Base-by-base conservation (phyloP, 2,797 vertebrate genomes). In the Ptychobarbus kaznakovi region DNA sequence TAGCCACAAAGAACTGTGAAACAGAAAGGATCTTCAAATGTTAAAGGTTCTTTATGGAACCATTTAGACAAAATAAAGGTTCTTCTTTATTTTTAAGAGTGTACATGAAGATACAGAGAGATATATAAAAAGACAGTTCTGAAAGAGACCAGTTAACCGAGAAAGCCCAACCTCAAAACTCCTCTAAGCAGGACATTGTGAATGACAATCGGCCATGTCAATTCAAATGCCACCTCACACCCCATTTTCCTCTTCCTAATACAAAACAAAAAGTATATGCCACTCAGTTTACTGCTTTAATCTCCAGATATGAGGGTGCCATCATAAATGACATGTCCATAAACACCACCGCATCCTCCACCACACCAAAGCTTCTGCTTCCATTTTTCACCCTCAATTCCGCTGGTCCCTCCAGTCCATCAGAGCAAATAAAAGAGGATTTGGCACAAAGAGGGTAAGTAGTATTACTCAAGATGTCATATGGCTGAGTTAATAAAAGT, bases 401-500 rank as follows among this genome's bases (percentile, higher is more conserved):
- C 2, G 16, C 40, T 74, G 25, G 69, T 74, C 40, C 56, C 40
- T 61, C 40, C 25, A 61, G 53, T 73, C 69, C 38, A 2, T 22
- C 38, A 44, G 25, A 61, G 38, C 38, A 61, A 28, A 82, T 73
- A 72, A 61, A 82, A 74, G 18, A 82, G 42, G 42, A 35, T 46
- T 72, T 49, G 70, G 40, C 56, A 82, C 35, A 72, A 44, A 42
- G 38, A 38, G 38, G 40, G 58, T 53, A 83, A 68, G 73, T 25
- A 69, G 63, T 22, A 77, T 77, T 68, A 53, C 82, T 69, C 74
- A 68, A 53, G n/a, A 83, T 86, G 81, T 83, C 86, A 83, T 42
- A 22, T 63, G 63, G 68, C 68, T 58, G 68, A 72, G 82, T 81
- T 82, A 85, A 82, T 87, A 89, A 89, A 87, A 83, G 82, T 79